Percentiles rank a stretch among this genome's conserved stretches.
These are phyloP conservation scores for Cordylochernes scorpioides DNA, from an alignment of 2,888 invertebrate species.

Conservation along the genomic window DNA sequence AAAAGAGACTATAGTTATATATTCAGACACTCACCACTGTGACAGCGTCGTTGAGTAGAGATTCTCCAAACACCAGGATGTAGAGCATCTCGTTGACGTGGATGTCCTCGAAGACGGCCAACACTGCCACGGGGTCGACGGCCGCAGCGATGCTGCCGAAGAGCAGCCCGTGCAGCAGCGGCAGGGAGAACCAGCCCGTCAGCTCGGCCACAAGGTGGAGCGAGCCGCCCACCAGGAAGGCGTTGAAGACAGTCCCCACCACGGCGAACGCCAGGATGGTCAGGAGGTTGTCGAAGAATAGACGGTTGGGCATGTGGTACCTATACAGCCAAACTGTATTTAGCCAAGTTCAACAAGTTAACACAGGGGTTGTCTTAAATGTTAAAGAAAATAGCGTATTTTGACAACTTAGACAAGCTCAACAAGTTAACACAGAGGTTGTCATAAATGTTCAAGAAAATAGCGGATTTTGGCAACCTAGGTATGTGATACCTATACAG, in stretches of 20 bases:
- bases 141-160: slow-evolving; percentile 81
- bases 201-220: slow-evolving; percentile 60
- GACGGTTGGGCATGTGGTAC: slow-evolving; percentile 88
- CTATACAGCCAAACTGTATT: slow-evolving; percentile 87
- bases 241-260: slow-evolving; percentile 86
- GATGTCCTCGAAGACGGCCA: slow-evolving; percentile 90
- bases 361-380: too few species aligned
- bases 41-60: slow-evolving; percentile 86
- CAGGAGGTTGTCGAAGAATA: slow-evolving; percentile 92
- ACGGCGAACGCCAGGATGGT: slow-evolving; percentile 84
- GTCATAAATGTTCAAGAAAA: too few species aligned
- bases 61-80: slow-evolving; percentile 94
- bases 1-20: too few species aligned
- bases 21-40: slow-evolving; percentile 47
- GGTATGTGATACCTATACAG: too few species aligned
- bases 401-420: too few species aligned
- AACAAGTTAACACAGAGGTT: too few species aligned
- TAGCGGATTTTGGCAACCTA: too few species aligned
- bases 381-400: too few species aligned
- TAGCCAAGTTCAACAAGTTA: too few species aligned
- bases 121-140: slow-evolving; percentile 85
- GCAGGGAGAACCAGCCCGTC: slow-evolving; percentile 45
- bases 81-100: slow-evolving; percentile 93
- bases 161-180: slow-evolving; percentile 49
- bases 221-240: slow-evolving; percentile 37